Percentiles rank a stretch among this genome's conserved stretches.
Conservation (phyloP, 1,140 invertebrate species). For the Apocrypta bakeri region DNA sequence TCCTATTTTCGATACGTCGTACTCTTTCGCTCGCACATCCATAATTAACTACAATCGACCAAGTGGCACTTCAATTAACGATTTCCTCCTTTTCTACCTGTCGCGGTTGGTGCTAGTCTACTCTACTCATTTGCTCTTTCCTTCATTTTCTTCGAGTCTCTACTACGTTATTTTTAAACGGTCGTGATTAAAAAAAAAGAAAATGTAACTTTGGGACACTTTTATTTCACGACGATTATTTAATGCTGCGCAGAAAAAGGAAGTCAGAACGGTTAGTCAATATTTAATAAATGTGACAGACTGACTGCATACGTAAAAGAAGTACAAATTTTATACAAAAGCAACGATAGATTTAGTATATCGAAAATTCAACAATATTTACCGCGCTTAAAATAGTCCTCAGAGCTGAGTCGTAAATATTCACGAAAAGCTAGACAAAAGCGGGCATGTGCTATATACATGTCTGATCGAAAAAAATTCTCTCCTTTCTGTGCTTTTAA, state of each 20-base stretch:
- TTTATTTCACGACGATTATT: neutral
- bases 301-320: too few relatives aligned
- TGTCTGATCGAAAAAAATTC: neutral
- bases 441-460: too few relatives aligned
- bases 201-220: neutral
- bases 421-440: neutral
- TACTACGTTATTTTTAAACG: neutral
- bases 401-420: neutral
- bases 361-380: slow-evolving; percentile 5
- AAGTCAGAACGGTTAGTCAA: too few relatives aligned
- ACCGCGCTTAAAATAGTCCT: neutral
- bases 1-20: slow-evolving; percentile 36
- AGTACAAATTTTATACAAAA: too few relatives aligned
- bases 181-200: slow-evolving; percentile 14
- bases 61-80: slow-evolving; percentile 51
- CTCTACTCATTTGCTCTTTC: slow-evolving; percentile 8
- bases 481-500: neutral
- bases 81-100: neutral
- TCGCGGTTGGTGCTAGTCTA: neutral
- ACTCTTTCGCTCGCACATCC: slow-evolving; percentile 38
- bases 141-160: neutral
- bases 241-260: neutral
- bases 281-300: too few relatives aligned
- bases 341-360: neutral
- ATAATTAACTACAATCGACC: slow-evolving; percentile 52